phyloP scores from a whole-genome alignment of 2,113 vertebrate species.

The Polypterus senegalus region DNA sequence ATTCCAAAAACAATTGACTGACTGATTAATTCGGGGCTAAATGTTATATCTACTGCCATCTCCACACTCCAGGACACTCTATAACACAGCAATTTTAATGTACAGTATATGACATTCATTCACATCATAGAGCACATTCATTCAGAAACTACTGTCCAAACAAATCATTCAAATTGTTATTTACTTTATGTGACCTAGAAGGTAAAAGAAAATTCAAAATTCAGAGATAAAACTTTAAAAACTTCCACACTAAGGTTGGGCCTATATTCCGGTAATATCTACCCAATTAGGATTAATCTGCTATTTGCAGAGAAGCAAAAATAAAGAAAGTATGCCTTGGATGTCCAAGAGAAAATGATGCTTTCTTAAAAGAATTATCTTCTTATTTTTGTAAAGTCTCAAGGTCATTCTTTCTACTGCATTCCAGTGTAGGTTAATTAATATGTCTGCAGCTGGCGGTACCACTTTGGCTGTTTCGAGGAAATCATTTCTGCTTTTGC shows the following conservation, averaged over 20 bases:
- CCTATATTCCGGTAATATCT: slow-evolving; percentile 45
- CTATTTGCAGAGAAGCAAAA: slow-evolving; percentile 43
- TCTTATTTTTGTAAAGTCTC: slow-evolving; percentile 53
- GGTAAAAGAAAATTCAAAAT: slow-evolving; percentile 33
- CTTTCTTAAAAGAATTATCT: slow-evolving; percentile 52
- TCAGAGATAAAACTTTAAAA: slow-evolving; percentile 46
- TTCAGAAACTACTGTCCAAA: too few species aligned
- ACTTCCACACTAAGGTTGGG: slow-evolving; percentile 34
- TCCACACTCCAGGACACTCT: too few species aligned
- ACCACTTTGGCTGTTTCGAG: slow-evolving; percentile 60
- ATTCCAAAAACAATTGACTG: too few species aligned
- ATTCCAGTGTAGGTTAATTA: slow-evolving; percentile 63
- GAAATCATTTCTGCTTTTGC: slow-evolving; percentile 49
- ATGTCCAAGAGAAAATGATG: slow-evolving; percentile 37
- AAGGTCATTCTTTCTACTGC: slow-evolving; percentile 53
- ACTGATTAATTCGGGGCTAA: too few species aligned
- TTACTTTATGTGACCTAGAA: not conserved
- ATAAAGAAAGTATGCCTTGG: slow-evolving; percentile 47
- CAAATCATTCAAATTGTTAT: too few species aligned
- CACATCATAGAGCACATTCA: too few species aligned
- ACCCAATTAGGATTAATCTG: slow-evolving; percentile 65
- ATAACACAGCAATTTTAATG: too few species aligned
- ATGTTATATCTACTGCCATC: too few species aligned
- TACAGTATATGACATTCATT: too few species aligned
- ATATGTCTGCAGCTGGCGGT: slow-evolving; percentile 75